Conservation (phyloP, 2,113 vertebrate genomes). For the Thomomys bottae region DNA sequence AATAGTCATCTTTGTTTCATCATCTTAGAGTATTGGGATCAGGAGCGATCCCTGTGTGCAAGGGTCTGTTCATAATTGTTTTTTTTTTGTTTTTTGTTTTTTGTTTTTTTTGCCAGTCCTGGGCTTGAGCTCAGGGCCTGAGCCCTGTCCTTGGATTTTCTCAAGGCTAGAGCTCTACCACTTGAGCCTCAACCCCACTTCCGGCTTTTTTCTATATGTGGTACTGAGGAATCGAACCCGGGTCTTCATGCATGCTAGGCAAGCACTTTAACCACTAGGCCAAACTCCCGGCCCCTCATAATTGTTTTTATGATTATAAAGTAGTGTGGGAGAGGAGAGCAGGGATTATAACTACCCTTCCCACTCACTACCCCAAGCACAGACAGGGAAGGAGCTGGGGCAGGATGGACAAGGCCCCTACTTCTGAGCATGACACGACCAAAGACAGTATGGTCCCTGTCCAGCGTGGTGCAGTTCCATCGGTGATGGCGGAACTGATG, state of each 20-base stretch:
- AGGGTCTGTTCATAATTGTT: not conserved
- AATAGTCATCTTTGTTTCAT: not conserved
- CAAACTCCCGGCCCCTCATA: too few relatives aligned
- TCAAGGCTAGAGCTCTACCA: too few relatives aligned
- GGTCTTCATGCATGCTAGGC: too few relatives aligned
- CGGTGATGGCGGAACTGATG: slow-evolving; percentile 98
- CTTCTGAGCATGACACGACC: slow-evolving; percentile 97
- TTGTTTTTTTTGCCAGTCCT: too few relatives aligned
- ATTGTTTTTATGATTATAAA: slow-evolving; percentile 5
- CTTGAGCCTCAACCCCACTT: too few relatives aligned
- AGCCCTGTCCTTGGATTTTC: too few relatives aligned
- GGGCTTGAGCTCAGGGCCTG: too few relatives aligned
- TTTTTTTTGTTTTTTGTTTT: too few relatives aligned
- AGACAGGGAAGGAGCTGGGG: slow-evolving; percentile 11
- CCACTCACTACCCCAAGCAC: not conserved
- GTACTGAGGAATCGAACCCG: too few relatives aligned
- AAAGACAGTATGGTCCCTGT: slow-evolving; percentile 97
- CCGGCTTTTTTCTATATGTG: too few relatives aligned
- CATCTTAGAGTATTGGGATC: not conserved
- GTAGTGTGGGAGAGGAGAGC: not conserved
- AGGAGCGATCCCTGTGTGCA: not conserved
- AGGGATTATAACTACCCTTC: not conserved
- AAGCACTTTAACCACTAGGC: too few relatives aligned
- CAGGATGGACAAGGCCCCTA: slow-evolving; percentile 83
- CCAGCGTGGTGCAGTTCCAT: slow-evolving; percentile 99